Conservation (phyloP, 1,140 invertebrate genomes). For the Sinella curviseta region DNA sequence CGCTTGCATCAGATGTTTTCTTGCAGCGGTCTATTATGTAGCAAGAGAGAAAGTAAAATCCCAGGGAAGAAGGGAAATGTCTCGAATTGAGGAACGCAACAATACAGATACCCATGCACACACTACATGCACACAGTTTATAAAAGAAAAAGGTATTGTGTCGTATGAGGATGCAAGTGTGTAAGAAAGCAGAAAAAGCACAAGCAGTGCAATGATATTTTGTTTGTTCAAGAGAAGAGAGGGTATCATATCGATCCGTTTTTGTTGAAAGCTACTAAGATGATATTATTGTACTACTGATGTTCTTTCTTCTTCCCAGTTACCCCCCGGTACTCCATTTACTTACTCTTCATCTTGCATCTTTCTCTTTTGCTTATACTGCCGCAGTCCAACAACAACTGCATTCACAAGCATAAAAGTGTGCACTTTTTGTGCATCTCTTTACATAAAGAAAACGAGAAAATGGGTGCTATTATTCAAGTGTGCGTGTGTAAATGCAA, state of each 20-base stretch:
- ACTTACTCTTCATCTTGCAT: neutral
- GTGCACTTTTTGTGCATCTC: slow-evolving; percentile 12
- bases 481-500: neutral
- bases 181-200: neutral
- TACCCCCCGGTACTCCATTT: too few relatives aligned
- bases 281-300: neutral
- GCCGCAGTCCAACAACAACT: neutral
- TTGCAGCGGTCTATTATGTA: neutral
- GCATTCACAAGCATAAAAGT: neutral
- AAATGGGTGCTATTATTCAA: slow-evolving; percentile 8
- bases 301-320: neutral
- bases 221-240: neutral
- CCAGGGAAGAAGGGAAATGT: neutral
- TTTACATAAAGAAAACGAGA: neutral
- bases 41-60: neutral
- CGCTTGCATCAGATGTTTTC: neutral
- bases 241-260: slow-evolving; percentile 18
- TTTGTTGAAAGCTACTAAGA: neutral
- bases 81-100: too few relatives aligned
- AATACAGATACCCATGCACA: too few relatives aligned
- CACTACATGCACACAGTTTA: too few relatives aligned
- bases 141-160: too few relatives aligned
- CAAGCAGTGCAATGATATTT: neutral
- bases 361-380: too few relatives aligned
- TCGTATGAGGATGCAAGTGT: neutral